Percentiles rank a stretch among this genome's conserved stretches.
Evolutionary conservation across 2,113 vertebrate species (phyloP).

Genomic region (Malaclemys terrapin): DNA sequence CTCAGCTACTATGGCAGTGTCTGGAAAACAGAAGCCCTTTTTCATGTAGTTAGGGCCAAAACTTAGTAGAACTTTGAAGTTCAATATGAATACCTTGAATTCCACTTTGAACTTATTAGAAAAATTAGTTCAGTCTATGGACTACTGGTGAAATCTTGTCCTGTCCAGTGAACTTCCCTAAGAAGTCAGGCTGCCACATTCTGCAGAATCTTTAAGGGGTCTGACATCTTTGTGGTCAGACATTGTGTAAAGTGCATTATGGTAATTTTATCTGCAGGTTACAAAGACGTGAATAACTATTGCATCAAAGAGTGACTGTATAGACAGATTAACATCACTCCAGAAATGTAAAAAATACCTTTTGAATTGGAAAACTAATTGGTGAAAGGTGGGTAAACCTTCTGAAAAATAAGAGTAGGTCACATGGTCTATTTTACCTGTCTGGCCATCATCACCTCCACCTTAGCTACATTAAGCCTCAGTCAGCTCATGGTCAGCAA

Average conservation of each 20-base stretch:
- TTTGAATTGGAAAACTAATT: conserved; percentile 45
- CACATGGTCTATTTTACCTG: too few relatives aligned
- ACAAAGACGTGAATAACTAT: neutral
- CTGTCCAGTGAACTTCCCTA: neutral
- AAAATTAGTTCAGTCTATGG: neutral
- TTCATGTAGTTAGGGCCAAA: neutral
- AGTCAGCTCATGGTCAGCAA: too few relatives aligned
- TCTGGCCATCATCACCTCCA: too few relatives aligned
- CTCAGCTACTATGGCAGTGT: neutral
- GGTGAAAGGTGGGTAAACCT: conserved; percentile 26
- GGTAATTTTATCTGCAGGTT: neutral
- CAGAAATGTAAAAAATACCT: neutral
- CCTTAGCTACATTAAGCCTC: too few relatives aligned
- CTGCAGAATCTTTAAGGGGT: neutral
- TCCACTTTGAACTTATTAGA: neutral
- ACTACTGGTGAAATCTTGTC: neutral
- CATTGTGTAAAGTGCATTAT: neutral
- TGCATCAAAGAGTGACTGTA: neutral
- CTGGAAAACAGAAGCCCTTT: neutral
- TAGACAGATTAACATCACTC: conserved; percentile 19
- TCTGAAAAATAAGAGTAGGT: neutral
- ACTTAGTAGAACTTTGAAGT: neutral
- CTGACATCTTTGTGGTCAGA: too few relatives aligned
- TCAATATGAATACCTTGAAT: neutral
- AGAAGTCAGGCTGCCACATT: neutral